Evolutionary conservation across 2,797 vertebrate species (phyloP).

Genomic region (Myoxocephalus aenaeus): DNA sequence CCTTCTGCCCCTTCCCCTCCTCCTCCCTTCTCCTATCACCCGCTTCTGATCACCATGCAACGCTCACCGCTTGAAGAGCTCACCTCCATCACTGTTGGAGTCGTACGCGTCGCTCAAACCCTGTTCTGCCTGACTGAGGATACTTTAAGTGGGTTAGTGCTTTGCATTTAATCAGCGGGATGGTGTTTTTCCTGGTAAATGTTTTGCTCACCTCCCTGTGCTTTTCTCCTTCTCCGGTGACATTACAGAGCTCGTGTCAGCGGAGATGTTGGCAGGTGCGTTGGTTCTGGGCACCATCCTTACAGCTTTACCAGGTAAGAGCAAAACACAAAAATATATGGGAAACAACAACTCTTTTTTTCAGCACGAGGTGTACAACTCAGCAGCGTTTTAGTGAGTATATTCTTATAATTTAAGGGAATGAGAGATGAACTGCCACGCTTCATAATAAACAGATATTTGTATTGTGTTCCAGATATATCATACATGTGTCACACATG

Average conservation of each 20-base stretch:
- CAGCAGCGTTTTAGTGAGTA: background rate
- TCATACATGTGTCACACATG: slow-evolving; percentile 3
- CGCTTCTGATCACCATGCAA: slow-evolving; percentile 41
- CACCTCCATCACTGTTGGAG: slow-evolving; percentile 46
- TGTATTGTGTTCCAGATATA: background rate
- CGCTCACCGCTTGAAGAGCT: slow-evolving; percentile 39
- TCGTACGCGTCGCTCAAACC: slow-evolving; percentile 19
- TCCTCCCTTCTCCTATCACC: slow-evolving; percentile 36
- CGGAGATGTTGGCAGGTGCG: slow-evolving; percentile 83
- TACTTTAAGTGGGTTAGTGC: slow-evolving; percentile 61
- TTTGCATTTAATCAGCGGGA: slow-evolving; percentile 7
- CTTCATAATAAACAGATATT: background rate
- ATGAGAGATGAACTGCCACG: background rate
- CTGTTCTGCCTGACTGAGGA: slow-evolving; percentile 35
- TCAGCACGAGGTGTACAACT: background rate
- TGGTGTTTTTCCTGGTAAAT: background rate
- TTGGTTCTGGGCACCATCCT: slow-evolving; percentile 76
- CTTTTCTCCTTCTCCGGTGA: slow-evolving; percentile 49
- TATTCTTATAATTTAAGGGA: background rate
- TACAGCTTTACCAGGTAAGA: slow-evolving; percentile 80
- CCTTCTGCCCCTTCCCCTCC: slow-evolving; percentile 25
- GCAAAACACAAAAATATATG: background rate
- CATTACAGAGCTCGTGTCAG: slow-evolving; percentile 68
- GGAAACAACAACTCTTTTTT: background rate
- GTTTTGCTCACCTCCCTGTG: slow-evolving; percentile 22